A percentile compares a stretch with the other conserved stretches of the same genome.
These are phyloP conservation scores for Poeciliopsis presidionis DNA, from an alignment of 2,797 vertebrate genomes.

Conservation along the genomic window DNA sequence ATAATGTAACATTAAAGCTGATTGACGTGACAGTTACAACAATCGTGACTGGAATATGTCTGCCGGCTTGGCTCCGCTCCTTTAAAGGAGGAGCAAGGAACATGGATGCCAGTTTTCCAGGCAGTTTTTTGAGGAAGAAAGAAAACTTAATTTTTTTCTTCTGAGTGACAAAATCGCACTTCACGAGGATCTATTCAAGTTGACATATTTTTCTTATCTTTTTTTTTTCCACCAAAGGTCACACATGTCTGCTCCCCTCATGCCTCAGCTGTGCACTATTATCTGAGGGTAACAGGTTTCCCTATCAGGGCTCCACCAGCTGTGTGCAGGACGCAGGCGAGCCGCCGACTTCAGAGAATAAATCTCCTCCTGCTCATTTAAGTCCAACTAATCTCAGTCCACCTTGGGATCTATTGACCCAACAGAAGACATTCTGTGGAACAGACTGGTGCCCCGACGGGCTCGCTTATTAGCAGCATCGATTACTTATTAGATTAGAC, in stretches of 20 bases:
- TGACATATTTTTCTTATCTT: slow-evolving; percentile 3
- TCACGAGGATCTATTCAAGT: background rate
- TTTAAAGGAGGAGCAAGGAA: slow-evolving; percentile 33
- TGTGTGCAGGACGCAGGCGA: slow-evolving; percentile 17
- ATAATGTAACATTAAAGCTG: slow-evolving; percentile 26
- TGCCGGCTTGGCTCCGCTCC: slow-evolving; percentile 31
- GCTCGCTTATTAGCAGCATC: slow-evolving; percentile 54
- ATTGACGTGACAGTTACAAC: slow-evolving; percentile 56
- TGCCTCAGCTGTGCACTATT: slow-evolving; percentile 32
- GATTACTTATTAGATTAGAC: slow-evolving; percentile 62
- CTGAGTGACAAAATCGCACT: slow-evolving; percentile 10
- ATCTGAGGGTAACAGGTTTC: slow-evolving; percentile 40
- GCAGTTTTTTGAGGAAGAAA: background rate
- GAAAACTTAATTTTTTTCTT: too few relatives aligned
- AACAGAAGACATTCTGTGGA: slow-evolving; percentile 27
- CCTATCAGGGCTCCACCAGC: slow-evolving; percentile 28
- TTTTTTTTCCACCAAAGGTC: slow-evolving; percentile 7
- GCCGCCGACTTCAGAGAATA: slow-evolving; percentile 50
- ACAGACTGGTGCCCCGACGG: slow-evolving; percentile 47
- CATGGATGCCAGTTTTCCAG: background rate
- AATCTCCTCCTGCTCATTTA: slow-evolving; percentile 50
- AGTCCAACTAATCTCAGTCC: slow-evolving; percentile 57
- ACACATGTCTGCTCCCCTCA: slow-evolving; percentile 25
- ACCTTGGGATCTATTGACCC: slow-evolving; percentile 54
- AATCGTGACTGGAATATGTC: slow-evolving; percentile 29